Percentiles rank a stretch among this genome's conserved stretches.
These are phyloP conservation scores for Sebastes schlegelii DNA, from an alignment of 2,113 vertebrate species.

Conservation along the genomic window DNA sequence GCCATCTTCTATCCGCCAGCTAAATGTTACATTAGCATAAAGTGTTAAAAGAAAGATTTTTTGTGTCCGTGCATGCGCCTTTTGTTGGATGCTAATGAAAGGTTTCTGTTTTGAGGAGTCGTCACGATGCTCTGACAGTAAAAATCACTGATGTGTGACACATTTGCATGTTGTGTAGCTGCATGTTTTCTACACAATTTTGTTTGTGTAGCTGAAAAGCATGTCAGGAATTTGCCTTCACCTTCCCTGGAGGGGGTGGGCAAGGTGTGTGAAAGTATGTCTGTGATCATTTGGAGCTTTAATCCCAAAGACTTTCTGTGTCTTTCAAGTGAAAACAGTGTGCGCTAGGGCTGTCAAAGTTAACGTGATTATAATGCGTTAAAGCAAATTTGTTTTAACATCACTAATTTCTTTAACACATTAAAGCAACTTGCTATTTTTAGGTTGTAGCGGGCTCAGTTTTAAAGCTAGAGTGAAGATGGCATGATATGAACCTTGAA, in stretches of 20 bases:
- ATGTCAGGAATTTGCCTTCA: slow-evolving; percentile 58
- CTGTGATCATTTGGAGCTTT: slow-evolving; percentile 6
- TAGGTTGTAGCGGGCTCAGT: too few relatives aligned
- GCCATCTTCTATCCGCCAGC: slow-evolving; percentile 64
- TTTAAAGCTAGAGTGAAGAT: too few relatives aligned
- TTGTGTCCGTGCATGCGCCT: slow-evolving; percentile 1
- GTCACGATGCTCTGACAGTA: slow-evolving; percentile 3
- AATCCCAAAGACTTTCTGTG: slow-evolving; percentile 3
- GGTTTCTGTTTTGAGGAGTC: slow-evolving; percentile 11
- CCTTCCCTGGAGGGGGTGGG: slow-evolving; percentile 39
- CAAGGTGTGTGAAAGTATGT: slow-evolving; percentile 14
- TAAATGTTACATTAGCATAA: slow-evolving; percentile 87
- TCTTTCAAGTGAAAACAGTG: slow-evolving; percentile 2
- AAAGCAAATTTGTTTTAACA: too few relatives aligned
- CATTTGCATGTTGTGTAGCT: slow-evolving; percentile 29
- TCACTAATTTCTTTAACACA: too few relatives aligned
- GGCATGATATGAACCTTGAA: too few relatives aligned
- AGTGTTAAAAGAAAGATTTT: slow-evolving; percentile 68
- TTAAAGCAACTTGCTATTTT: too few relatives aligned
- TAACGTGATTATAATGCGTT: too few relatives aligned
- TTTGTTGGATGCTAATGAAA: slow-evolving; percentile 31
- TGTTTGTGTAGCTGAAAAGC: slow-evolving; percentile 59
- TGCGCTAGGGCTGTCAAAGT: too few relatives aligned
- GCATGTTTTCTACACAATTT: slow-evolving; percentile 19
- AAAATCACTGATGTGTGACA: background rate